phyloP scores from a whole-genome alignment of 2,797 vertebrate genomes.

The Pipistrellus nathusii region DNA sequence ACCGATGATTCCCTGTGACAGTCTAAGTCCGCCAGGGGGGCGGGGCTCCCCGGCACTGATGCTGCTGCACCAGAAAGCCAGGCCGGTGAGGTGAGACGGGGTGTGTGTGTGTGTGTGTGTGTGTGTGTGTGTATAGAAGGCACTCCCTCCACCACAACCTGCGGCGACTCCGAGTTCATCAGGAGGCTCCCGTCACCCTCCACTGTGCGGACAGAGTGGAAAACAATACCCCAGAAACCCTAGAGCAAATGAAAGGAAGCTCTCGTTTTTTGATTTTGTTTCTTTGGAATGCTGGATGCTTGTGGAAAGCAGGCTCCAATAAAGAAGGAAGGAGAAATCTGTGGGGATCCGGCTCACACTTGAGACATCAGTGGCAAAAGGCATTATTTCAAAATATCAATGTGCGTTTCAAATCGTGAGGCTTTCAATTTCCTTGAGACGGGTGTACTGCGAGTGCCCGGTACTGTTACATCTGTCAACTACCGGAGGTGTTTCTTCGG shows the following conservation, averaged over 20 bases:
- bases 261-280: not conserved
- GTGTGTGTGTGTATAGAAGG: rapidly evolving
- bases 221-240: not conserved
- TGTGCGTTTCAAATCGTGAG: conserved; percentile 1
- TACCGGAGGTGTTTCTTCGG: not conserved
- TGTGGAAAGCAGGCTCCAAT: not conserved
- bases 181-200: not conserved
- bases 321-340: not conserved
- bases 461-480: not conserved
- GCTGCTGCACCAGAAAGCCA: not conserved
- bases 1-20: not conserved
- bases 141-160: not conserved
- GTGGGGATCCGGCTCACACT: not conserved
- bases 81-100: not conserved
- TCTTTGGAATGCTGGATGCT: not conserved
- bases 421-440: conserved; percentile 4
- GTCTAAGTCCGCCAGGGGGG: not conserved
- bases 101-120: too few relatives aligned
- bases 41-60: not conserved
- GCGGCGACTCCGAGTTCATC: not conserved
- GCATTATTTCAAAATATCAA: not conserved
- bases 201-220: not conserved
- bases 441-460: not conserved
- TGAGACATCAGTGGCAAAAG: not conserved
- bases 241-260: not conserved